Evolutionary conservation across 2,888 invertebrate genomes (phyloP), one percentile per base, ranked within the genome.

Genomic region (Sinopyrophorus schimmeli): DNA sequence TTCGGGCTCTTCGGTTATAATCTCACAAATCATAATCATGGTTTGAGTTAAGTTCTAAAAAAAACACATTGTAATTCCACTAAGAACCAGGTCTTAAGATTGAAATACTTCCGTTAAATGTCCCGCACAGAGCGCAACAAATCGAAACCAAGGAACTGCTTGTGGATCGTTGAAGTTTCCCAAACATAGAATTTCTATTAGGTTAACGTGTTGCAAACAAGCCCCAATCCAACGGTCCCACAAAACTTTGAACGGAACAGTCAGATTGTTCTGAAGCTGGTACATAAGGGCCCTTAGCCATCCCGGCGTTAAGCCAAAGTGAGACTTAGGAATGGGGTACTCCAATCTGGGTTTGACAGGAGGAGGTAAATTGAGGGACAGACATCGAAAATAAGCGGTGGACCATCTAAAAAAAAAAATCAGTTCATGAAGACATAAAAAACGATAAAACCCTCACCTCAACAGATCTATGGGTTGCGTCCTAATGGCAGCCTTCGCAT

Each of bases 401-500:
- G 92, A 89, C 94, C 94, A 94, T 54, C 82, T 80, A 21, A 35
- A 46, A 37, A 3, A 10, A n/a, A 23, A n/a, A n/a, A n/a, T n/a
- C n/a, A n/a, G n/a, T n/a, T n/a, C n/a, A n/a, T n/a, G n/a, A n/a
- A n/a, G n/a, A n/a, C 31, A 10, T n/a, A 4, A 12, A 12, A 11
- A n/a, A 18, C 14, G 14, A 11, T 14, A 12, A 17, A 4, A 9
- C 21, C 40, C 65, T 66, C 65, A 74, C 73, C 74, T 76, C 1
- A 93, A 77, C 0, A 94, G 77, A 75, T 93, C 93, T 58, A 84
- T 84, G 0, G 93, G 94, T 68, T 94, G 93, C 2, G 92, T 92
- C 62, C 90, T 81, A 46, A 94, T 92, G 1, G 92, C 93, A 18
- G 92, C 92, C 78, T 93, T 93, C 27, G 92, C 91, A 65, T 86